A percentile compares a stretch with the other conserved stretches of the same genome.
Conservation (phyloP, 2,888 invertebrate genomes). For the Ryuthela nishihirai region DNA sequence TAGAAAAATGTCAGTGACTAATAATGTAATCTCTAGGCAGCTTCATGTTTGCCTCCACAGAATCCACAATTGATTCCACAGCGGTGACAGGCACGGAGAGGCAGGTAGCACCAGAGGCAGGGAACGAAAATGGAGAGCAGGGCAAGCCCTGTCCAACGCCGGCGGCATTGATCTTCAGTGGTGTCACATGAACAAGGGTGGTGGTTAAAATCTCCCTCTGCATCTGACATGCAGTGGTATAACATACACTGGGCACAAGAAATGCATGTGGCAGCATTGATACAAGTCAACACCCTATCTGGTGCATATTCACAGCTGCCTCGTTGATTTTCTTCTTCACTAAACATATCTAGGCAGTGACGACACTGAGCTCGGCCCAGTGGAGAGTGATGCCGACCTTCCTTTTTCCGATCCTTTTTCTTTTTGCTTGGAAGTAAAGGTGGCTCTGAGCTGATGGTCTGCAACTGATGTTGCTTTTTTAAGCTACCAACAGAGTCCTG, state of each 20-base stretch:
- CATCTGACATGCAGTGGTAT: constrained; percentile 89
- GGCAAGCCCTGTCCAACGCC: constrained; percentile 80
- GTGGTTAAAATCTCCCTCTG: constrained; percentile 79
- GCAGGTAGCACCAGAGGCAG: constrained; percentile 90
- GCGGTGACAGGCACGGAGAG: constrained; percentile 76
- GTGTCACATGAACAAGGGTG: constrained; percentile 72
- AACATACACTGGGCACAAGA: constrained; percentile 82
- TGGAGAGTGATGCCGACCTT: constrained; percentile 30
- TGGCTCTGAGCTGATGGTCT: constrained; percentile 53
- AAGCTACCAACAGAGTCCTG: constrained; percentile 46
- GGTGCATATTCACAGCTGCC: constrained; percentile 72
- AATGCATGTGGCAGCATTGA: constrained; percentile 78
- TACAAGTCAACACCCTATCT: constrained; percentile 71
- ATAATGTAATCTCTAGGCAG: constrained; percentile 40
- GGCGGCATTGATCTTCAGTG: constrained; percentile 53
- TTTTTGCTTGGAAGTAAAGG: constrained; percentile 50
- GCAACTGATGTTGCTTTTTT: constrained; percentile 33
- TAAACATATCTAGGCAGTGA: constrained; percentile 60
- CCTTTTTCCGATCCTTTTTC: constrained; percentile 42
- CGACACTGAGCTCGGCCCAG: constrained; percentile 50
- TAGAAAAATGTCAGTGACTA: too few species aligned
- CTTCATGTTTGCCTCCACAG: constrained; percentile 74
- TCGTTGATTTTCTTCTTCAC: constrained; percentile 74
- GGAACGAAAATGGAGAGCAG: constrained; percentile 83
- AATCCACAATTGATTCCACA: constrained; percentile 73